These are phyloP conservation scores for Ciconia boyciana DNA, from an alignment of 2,113 vertebrate species.

Conservation along the genomic window DNA sequence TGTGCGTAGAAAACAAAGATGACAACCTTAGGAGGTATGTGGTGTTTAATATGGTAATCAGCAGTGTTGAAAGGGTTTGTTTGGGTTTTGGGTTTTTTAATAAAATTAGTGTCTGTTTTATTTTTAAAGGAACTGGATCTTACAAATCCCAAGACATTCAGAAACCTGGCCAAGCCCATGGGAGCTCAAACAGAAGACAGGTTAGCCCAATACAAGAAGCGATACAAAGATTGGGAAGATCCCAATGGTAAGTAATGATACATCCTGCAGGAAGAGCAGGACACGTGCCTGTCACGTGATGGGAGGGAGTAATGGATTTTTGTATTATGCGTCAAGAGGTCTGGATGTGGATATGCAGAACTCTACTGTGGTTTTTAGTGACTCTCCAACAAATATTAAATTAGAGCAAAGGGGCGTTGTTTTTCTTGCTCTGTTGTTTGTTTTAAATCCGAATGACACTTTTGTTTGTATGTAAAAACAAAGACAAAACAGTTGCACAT, in stretches of 20 bases:
- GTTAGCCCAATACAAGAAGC: constrained; percentile 94
- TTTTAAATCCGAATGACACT: neutral
- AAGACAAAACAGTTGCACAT: neutral
- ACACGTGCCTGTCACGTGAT: rapidly evolving
- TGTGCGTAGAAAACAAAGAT: neutral
- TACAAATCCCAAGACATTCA: constrained; percentile 92
- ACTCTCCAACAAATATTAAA: neutral
- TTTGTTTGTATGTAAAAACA: neutral
- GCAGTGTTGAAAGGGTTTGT: neutral
- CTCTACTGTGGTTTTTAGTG: neutral
- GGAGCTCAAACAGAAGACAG: constrained; percentile 96
- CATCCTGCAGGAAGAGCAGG: neutral
- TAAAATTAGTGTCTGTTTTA: neutral
- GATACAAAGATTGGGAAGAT: constrained; percentile 98
- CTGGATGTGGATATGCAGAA: neutral
- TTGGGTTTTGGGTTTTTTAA: neutral
- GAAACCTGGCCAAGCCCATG: constrained; percentile 96
- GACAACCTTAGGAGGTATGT: neutral
- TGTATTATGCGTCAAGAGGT: neutral
- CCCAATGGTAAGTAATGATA: constrained; percentile 82
- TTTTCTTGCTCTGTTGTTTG: neutral
- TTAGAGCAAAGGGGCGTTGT: neutral
- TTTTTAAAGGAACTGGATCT: constrained; percentile 90
- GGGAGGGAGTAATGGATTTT: neutral
- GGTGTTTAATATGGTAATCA: neutral